Base-by-base conservation (phyloP, 2,113 vertebrate genomes). In the Rhinoderma darwinii region DNA sequence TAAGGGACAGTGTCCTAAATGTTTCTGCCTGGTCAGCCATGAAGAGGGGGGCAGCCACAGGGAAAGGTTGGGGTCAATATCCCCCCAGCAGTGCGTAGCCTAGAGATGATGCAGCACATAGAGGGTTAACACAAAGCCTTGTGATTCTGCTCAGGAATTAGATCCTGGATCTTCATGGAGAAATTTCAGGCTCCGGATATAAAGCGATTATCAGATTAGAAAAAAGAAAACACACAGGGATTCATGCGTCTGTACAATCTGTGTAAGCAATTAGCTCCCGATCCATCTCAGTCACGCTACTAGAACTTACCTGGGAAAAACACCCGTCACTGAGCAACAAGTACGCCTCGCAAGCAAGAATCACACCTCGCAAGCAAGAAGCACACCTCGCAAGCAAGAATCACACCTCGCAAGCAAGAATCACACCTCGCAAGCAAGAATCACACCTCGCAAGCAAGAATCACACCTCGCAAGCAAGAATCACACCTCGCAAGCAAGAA, bases 161-260 rank as follows among this genome's bases (percentile, higher is more conserved):
- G 50, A 79, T 79, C 51, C 35, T 37, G 32, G 50, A 4, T 44
- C 8, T 47, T 44, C 35, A 10, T n/a, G 37, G 78, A 59, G 11
- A 39, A 25, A 80, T 80, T 79, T 56, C 77, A 80, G 50, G 51
- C 77, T 41, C 51, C 51, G 54, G 78, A 59, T 37, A 61, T 80
- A 59, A 80, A 80, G 78, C 35, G 78, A 80, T 80, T 80, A 80
- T 80, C 78, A 80, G 78, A 80, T 80, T 80, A 80, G 78, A n/a
- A 80, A 61, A 39, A 79, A 79, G 76, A 79, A 79, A 79, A 35
- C 44, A n/a, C 78, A n/a, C 51, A 59, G 78, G 27, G 51, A 59
- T 61, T 59, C 35, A 59, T 61, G 51, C 32, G 25, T 51, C 75
- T 51, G 27, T 78, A 32, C 44, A 30, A 20, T 20, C 32, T 1